Base-by-base conservation (phyloP, 53 echinoderm and acorn worm genomes). In the Actinopyga echinites region DNA sequence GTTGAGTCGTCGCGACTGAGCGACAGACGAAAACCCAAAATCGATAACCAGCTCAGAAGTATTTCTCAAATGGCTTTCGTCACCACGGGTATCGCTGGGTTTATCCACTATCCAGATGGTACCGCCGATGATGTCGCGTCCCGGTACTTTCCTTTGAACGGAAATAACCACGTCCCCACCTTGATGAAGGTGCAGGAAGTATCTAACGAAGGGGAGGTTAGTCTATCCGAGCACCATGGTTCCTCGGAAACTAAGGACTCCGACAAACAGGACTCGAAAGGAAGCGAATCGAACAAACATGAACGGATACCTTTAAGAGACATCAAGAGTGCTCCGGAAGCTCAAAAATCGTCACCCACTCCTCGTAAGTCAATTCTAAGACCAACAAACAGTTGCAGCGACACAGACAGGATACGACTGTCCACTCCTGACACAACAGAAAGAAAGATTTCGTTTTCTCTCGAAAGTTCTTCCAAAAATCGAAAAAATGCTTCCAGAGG, bases 61-160 rank as follows among this genome's bases (percentile, higher is more conserved):
- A 94, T 94, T 56, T 94, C 94, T 42, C 91, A 94, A 38, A 85
- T 94, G 83, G 91, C 95, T 1, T 68, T 94, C 30, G 88, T 91
- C 33, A 94, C 95, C 12, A 89, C 91, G 24, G 95, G 95, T 0
- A 69, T 94, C 8, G 88, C 85, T 40, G 95, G 95, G 20, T 91
- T 94, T 10, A 86, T 94, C 28, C 87, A 91, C 59, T 84, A 69
- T 15, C 81, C 81, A 25, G 87, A 84, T 30, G 79, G 87, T 5
- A 69, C 87, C 30, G 81, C 81, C 2, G 81, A 80, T 61, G 81
- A 80, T 42, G 59, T 80, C 17, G 44, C n/a, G 1, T 61, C 60
- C 57, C 81, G 81, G 17, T 80, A 80, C 38, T 62, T 80, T 37
- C 81, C 81, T 3, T 33, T 77, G 19, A 80, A 62, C 23, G 60